Evolutionary conservation across 2,797 vertebrate species (phyloP), one percentile per base, ranked within the genome.

Genomic region (Chrosomus eos): DNA sequence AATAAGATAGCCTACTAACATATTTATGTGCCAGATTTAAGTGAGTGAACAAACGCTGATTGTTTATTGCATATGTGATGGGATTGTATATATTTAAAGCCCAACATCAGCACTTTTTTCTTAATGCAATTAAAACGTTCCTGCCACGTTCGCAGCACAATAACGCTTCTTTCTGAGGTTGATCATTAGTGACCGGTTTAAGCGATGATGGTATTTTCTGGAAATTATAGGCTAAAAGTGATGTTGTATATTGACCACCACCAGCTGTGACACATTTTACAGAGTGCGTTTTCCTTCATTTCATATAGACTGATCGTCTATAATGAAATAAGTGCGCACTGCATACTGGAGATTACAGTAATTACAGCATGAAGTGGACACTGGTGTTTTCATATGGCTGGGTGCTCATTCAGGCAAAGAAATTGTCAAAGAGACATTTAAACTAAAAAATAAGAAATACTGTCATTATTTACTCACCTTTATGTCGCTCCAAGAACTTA

Each of bases 311-410:
- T 40, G 73, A 23, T 83, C 5, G 48, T 23, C 73, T 72, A 83
- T 91, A 94, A 95, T 93, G 91, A 94, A 94, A 81, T 92, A 94
- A 94, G 92, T 92, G 91, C 92, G 93, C 91, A 89, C 91, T 91
- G 90, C 91, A 93, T 88, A 88, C 92, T 90, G 91, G 84, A 93
- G 92, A 93, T 94, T 93, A 91, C 91, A 91, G 92, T 93, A 93
- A 95, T 95, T 93, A 93, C 88, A 89, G 83, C 82, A 71, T 74
- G 66, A 71, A 86, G 80, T 77, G 75, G 83, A 45, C 82, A 68
- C 66, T 70, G 64, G 36, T 75, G 73, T 58, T 84, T 84, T 80
- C 62, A 66, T 53, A 75, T 48, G 48, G n/a, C 60, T 67, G 43
- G 31, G 28, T 18, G 72, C 43, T 75, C 45, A 21, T 13, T 40